Percentiles rank a stretch among this genome's conserved stretches.
These are phyloP conservation scores for Amphiprion ocellaris DNA, from an alignment of 2,113 vertebrate species.

Conservation along the genomic window DNA sequence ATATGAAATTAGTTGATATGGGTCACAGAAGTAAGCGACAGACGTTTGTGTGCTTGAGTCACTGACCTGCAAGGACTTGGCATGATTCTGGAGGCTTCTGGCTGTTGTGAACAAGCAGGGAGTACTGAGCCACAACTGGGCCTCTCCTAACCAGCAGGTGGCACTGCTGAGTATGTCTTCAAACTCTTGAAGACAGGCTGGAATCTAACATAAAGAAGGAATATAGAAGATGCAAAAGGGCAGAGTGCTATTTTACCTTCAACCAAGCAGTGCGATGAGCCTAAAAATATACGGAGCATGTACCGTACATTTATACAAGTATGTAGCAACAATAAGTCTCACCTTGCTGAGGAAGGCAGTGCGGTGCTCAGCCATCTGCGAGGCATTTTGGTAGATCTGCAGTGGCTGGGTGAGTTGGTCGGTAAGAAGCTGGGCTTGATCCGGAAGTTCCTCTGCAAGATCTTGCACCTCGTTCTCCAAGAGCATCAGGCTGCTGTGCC, in stretches of 20 bases:
- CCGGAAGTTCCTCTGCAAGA: conserved; percentile 88
- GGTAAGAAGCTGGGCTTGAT: conserved; percentile 89
- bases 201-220: conserved; percentile 83
- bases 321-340: neutral
- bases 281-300: too few relatives aligned
- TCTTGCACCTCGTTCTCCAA: conserved; percentile 95
- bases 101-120: conserved; percentile 83
- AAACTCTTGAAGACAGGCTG: conserved; percentile 89
- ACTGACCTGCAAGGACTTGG: conserved; percentile 87
- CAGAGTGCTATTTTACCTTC: neutral
- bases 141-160: conserved; percentile 88
- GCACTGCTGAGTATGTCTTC: conserved; percentile 85
- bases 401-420: conserved; percentile 90
- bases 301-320: neutral
- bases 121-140: conserved; percentile 83
- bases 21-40: neutral
- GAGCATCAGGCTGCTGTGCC: conserved; percentile 90
- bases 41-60: neutral
- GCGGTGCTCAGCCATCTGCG: conserved; percentile 88
- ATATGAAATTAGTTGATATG: neutral
- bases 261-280: neutral
- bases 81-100: conserved; percentile 85
- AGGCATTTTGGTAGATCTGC: conserved; percentile 90
- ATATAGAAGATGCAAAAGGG: neutral
- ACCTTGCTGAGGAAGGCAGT: conserved; percentile 94